Percentiles rank a stretch among this genome's conserved stretches.
These are phyloP conservation scores for Thaleichthys pacificus DNA, from an alignment of 2,797 vertebrate genomes.

Conservation along the genomic window DNA sequence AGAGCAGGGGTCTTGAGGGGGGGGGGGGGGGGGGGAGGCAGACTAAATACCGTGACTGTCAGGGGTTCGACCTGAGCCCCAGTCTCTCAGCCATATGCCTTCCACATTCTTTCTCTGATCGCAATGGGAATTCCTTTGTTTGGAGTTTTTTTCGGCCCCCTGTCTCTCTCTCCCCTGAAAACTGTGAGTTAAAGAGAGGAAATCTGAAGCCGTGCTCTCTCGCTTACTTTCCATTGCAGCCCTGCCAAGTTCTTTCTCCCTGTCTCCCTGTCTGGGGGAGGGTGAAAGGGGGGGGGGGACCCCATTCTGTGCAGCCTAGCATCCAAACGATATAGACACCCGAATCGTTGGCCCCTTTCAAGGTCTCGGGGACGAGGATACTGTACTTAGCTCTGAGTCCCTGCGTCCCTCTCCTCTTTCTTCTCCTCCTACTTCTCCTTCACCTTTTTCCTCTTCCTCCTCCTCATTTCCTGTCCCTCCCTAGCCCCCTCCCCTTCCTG, in stretches of 20 bases:
- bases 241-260: conserved; percentile 46
- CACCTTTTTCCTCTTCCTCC: not conserved
- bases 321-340: conserved; percentile 23
- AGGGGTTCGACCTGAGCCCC: conserved; percentile 59
- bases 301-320: conserved; percentile 31
- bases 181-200: conserved; percentile 52
- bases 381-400: not conserved
- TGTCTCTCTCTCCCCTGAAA: conserved; percentile 34
- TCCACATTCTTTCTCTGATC: conserved; percentile 69
- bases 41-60: conserved; percentile 67
- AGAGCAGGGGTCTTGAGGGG: conserved; percentile 36
- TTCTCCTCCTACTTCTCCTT: not conserved
- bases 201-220: conserved; percentile 55
- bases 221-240: conserved; percentile 55
- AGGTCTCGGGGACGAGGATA: conserved; percentile 13
- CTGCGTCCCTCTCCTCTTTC: not conserved
- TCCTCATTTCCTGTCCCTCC: not conserved
- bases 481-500: not conserved
- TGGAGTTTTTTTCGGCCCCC: conserved; percentile 52
- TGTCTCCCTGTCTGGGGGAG: conserved; percentile 13
- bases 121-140: conserved; percentile 74
- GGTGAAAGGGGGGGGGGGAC: conserved; percentile 8
- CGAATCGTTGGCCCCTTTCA: not conserved
- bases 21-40: conserved; percentile 59
- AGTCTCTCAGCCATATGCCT: conserved; percentile 60